Base-by-base conservation (phyloP, 2,888 invertebrate genomes). In the Stomorhina lunata region DNA sequence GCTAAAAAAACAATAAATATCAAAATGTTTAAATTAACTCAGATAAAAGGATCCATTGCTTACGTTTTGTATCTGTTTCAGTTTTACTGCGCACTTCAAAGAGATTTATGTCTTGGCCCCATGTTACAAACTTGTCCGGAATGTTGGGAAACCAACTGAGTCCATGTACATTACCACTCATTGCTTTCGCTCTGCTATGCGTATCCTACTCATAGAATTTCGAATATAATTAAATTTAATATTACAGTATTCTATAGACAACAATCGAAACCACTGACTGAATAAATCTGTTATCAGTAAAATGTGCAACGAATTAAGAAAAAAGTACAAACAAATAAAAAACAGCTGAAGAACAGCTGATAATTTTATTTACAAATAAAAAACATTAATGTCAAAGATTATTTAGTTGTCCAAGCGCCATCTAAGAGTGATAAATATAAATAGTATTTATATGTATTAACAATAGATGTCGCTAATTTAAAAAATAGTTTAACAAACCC, bases 91-190 rank as follows among this genome's bases (percentile, higher is more conserved):
- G 87, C 37, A 96, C 94, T 92, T 97, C 96, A 89, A 97, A 98
- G 65, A 98, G 92, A 90, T 94, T 95, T 88, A 98, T 95, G 88
- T 98, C 97, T 71, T 97, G 95, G 48, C 97, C 96, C 96, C 97
- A 97, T 63, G 97, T 95, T 84, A 98, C 94, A 89, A 98, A 98
- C 89, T 96, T 96, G 87, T 97, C 94, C 2, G 92, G 91, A 85
- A 93, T 92, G 72, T 94, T 93, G 0, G 97, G 97, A 32, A 97
- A 96, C 98, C 98, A 98, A 88, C 95, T 94, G 37, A 97, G 94
- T 88, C 98, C 97, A 84, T 95, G 92, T 91, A 95, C 93, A 61
- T 93, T 92, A 73, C 93, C 92, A 86, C 91, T 92, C 92, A 93
- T 95, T 48, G 43, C 81, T 48, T 12, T 22, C 12, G 5, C 1